phyloP scores from a whole-genome alignment of 2,113 vertebrate species.

The Laticauda colubrina region DNA sequence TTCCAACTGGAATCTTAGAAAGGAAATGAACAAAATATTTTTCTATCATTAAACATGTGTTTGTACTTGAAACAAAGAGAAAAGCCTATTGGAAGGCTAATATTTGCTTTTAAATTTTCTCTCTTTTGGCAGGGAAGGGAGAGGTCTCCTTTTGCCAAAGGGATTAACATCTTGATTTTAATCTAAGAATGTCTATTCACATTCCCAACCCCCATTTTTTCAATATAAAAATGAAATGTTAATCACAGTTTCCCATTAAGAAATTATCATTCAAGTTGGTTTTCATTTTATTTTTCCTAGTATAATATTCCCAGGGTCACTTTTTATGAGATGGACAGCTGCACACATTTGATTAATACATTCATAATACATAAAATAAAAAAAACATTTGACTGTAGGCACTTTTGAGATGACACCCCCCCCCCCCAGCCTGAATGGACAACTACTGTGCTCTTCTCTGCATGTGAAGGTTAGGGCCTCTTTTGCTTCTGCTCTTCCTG shows the following conservation, averaged over 20 bases:
- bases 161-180: conserved; percentile 22
- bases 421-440: neutral
- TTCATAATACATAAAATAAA: neutral
- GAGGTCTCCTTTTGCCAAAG: conserved; percentile 5
- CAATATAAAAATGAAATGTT: conserved; percentile 18
- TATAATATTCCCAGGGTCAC: neutral
- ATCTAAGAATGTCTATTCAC: conserved; percentile 31
- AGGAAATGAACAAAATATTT: conserved; percentile 38
- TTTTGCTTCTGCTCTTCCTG: neutral
- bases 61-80: conserved; percentile 19
- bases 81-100: conserved; percentile 32
- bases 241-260: conserved; percentile 15
- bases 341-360: neutral
- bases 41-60: conserved; percentile 12
- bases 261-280: neutral
- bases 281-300: conserved; percentile 1
- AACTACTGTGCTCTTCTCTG: neutral
- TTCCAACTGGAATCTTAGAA: conserved; percentile 22
- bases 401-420: neutral
- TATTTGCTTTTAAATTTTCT: conserved; percentile 34
- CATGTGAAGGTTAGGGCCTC: neutral
- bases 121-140: neutral
- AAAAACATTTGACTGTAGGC: neutral
- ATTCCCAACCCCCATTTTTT: neutral
- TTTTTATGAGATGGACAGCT: neutral